These are phyloP conservation scores for Rutilus rutilus DNA, from an alignment of 2,113 vertebrate species.

Conservation along the genomic window DNA sequence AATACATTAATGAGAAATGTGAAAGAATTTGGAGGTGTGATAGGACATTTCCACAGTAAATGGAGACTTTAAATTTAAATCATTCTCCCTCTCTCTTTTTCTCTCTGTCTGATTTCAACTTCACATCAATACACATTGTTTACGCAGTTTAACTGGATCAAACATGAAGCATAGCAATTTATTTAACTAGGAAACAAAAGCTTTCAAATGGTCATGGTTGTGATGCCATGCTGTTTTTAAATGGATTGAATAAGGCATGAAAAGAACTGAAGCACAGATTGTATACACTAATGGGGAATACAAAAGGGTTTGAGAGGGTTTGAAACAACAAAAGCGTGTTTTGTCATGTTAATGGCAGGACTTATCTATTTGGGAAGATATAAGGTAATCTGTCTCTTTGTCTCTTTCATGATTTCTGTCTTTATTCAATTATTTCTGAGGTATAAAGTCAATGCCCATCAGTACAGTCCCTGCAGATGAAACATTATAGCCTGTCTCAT, in stretches of 20 bases:
- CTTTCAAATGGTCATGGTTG: constrained; percentile 14
- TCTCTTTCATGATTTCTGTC: not conserved
- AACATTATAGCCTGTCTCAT: not conserved
- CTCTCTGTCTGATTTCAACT: not conserved
- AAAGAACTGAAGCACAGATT: not conserved
- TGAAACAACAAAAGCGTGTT: not conserved
- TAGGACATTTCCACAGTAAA: not conserved
- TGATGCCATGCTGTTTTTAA: constrained; percentile 14
- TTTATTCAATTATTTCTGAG: constrained; percentile 8
- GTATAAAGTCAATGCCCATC: not conserved
- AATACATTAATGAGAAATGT: not conserved
- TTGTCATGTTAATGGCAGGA: not conserved
- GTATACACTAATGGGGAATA: not conserved
- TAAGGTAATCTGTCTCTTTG: not conserved
- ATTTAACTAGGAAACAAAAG: constrained; percentile 13
- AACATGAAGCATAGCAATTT: not conserved
- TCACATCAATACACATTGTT: constrained; percentile 1
- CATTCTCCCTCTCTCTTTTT: not conserved
- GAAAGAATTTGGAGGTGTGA: not conserved
- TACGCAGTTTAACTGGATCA: not conserved
- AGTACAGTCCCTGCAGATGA: not conserved
- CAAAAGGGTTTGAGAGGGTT: not conserved
- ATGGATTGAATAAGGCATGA: constrained; percentile 9
- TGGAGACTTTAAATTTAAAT: not conserved
- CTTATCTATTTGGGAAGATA: not conserved